Percentiles rank a stretch among this genome's conserved stretches.
These are phyloP conservation scores for Cassiopea xamachana DNA, from an alignment of 30 jellyfish, hydroid and myxozoan species.

Conservation along the genomic window DNA sequence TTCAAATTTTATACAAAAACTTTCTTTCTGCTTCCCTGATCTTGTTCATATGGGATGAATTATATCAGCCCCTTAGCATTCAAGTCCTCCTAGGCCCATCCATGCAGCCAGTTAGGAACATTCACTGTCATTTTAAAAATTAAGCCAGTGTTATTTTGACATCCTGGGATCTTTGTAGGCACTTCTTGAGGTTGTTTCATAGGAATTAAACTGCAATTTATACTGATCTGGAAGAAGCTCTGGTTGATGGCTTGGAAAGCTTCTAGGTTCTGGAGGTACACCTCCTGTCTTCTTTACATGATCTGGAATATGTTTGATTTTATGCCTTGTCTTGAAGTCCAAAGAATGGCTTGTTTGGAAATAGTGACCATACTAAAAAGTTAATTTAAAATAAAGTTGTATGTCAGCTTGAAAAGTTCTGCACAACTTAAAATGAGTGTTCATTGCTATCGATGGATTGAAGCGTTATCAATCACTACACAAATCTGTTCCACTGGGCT, in stretches of 20 bases:
- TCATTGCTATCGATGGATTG: no score
- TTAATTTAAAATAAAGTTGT: background rate
- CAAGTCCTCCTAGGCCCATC: no score
- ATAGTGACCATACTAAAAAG: slow-evolving; percentile 75
- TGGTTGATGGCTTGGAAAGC: slow-evolving; percentile 94
- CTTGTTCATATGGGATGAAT: no score
- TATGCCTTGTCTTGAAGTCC: slow-evolving; percentile 54
- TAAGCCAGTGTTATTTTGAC: background rate
- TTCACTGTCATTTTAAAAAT: no score
- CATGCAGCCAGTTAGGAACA: no score
- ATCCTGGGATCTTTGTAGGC: slow-evolving; percentile 83
- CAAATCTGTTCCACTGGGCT: no score
- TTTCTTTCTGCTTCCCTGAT: no score
- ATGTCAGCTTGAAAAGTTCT: background rate
- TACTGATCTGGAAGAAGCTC: slow-evolving; percentile 67
- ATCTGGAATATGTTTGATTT: slow-evolving; percentile 53
- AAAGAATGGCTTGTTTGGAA: slow-evolving; percentile 69
- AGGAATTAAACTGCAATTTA: slow-evolving; percentile 63
- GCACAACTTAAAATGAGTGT: no score
- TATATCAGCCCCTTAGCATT: no score
- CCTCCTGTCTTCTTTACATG: slow-evolving; percentile 84
- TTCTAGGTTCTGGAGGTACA: slow-evolving; percentile 74
- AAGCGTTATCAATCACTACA: no score
- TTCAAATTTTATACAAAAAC: no score
- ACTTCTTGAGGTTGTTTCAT: slow-evolving; percentile 83